Evolutionary conservation across 1,140 invertebrate species (phyloP).

Genomic region (Ceratina calcarata): DNA sequence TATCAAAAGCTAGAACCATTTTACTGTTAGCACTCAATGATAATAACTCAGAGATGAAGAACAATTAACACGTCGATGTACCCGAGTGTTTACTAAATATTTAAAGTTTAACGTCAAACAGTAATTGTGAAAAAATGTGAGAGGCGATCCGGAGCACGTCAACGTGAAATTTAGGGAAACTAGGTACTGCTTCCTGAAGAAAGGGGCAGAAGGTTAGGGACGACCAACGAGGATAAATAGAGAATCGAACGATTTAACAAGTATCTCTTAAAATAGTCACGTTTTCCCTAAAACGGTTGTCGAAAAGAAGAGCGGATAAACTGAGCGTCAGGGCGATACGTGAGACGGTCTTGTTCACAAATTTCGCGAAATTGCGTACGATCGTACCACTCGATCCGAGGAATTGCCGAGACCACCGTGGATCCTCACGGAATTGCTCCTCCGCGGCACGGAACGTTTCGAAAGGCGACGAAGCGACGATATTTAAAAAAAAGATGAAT

Average conservation of each 20-base stretch:
- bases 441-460: neutral
- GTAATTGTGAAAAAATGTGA: neutral
- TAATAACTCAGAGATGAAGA: conserved; percentile 32
- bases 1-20: neutral
- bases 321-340: conserved; percentile 29
- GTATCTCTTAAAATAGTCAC: conserved; percentile 42
- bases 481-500: conserved; percentile 27
- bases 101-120: neutral
- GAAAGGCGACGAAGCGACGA: neutral
- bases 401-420: too few species aligned
- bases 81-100: neutral
- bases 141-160: too few species aligned
- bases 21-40: neutral
- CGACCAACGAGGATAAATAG: conserved; percentile 26
- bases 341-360: conserved; percentile 15
- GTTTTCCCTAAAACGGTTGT: conserved; percentile 30
- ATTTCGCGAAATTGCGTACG: neutral
- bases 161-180: neutral
- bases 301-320: conserved; percentile 4
- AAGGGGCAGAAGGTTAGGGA: conserved; percentile 41
- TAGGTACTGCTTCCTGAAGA: neutral
- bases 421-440: too few species aligned
- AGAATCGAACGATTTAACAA: conserved; percentile 7
- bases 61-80: neutral
- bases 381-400: neutral